Conservation (phyloP, 2,113 vertebrate genomes). For the Cranoglanis bouderius region DNA sequence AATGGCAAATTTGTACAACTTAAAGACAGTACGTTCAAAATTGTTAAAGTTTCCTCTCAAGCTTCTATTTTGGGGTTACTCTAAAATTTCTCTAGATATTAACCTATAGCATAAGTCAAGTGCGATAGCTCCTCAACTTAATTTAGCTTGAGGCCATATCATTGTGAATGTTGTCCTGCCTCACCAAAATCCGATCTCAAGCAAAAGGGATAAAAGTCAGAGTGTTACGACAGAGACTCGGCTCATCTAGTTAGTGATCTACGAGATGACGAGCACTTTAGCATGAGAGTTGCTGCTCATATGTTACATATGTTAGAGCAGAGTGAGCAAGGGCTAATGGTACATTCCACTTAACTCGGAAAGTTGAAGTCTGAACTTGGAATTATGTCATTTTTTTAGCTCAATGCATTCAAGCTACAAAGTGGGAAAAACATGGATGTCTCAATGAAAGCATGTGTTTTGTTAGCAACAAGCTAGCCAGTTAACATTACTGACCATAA, state of each 20-base stretch:
- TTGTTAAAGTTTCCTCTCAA: neutral
- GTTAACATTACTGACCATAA: neutral
- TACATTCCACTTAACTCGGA: neutral
- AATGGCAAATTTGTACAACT: neutral
- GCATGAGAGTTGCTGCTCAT: neutral
- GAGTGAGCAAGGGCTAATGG: neutral
- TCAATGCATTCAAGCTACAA: neutral
- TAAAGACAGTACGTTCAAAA: neutral
- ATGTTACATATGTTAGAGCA: too few species aligned
- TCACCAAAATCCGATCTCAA: neutral
- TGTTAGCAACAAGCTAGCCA: neutral
- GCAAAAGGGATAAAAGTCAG: neutral
- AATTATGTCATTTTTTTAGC: neutral
- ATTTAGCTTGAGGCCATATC: neutral
- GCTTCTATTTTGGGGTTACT: neutral
- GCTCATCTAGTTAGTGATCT: too few species aligned
- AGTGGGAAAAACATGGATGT: neutral
- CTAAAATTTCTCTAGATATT: neutral
- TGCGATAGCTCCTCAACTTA: neutral
- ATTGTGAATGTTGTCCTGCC: neutral
- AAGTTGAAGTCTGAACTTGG: neutral
- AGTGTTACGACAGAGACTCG: neutral
- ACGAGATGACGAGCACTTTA: neutral
- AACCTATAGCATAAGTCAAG: neutral
- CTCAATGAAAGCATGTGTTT: too few species aligned